These are phyloP conservation scores for Corvus cornix DNA, from an alignment of 2,113 vertebrate genomes.

Conservation along the genomic window DNA sequence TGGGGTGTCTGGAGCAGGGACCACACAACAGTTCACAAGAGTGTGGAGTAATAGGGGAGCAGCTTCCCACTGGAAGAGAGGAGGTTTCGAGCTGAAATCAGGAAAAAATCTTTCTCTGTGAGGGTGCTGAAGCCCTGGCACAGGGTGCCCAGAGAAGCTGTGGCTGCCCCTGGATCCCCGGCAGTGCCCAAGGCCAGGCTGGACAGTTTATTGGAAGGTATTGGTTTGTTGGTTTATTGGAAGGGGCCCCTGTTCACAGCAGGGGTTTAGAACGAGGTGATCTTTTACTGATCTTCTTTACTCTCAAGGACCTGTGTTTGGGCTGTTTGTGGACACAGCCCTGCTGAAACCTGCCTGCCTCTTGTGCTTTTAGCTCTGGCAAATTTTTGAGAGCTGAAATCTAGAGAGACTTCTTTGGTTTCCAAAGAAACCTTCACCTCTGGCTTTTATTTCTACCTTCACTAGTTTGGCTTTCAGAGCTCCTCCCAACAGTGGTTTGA, in stretches of 20 bases:
- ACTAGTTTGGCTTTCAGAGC: not conserved
- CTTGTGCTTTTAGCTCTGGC: not conserved
- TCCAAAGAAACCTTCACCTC: not conserved
- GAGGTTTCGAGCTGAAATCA: not conserved
- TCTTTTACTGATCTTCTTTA: not conserved
- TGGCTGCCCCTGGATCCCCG: not conserved
- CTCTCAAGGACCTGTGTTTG: not conserved
- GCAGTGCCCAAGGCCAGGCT: not conserved
- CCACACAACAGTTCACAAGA: not conserved
- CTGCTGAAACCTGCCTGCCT: not conserved
- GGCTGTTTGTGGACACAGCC: not conserved
- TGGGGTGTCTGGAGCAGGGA: not conserved
- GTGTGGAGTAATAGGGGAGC: accelerated
- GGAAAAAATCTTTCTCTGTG: not conserved
- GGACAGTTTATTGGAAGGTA: not conserved
- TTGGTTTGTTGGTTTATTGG: not conserved
- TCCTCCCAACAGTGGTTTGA: not conserved
- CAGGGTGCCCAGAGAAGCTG: not conserved
- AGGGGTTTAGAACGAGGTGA: not conserved
- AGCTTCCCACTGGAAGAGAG: not conserved
- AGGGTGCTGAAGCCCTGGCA: not conserved
- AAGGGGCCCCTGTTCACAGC: not conserved
- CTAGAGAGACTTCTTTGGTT: not conserved
- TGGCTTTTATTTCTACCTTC: not conserved
- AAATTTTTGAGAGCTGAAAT: not conserved